Evolutionary conservation across 2,797 vertebrate genomes (phyloP), one percentile per base, ranked within the genome.

Genomic region (Simalia tracyae): DNA sequence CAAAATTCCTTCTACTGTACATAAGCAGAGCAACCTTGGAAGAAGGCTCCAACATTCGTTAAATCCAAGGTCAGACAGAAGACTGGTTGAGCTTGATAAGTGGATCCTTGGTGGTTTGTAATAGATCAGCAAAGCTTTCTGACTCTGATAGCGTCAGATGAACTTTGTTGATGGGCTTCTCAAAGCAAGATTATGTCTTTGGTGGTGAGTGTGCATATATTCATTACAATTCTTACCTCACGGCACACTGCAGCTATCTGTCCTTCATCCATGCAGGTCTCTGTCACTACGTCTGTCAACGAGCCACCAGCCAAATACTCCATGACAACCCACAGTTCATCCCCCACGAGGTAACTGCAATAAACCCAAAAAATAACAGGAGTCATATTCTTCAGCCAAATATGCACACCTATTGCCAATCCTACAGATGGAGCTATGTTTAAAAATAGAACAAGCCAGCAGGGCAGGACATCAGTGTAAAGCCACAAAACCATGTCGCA

Each of bases 241-340:
- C 99, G 98, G 96, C 99, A 99, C 94, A 99, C 99, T 0, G 99
- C 99, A 2, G 99, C 99, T 0, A 99, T 99, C 93, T 99, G 99
- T 22, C 98, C 99, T 97, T 99, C 99, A 1, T 99, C 99, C 99
- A 99, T 99, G 96, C 98, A 99, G 19, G 99, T 99, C 97, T 99
- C 99, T 0, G 99, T 99, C 93, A 99, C 99, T 0, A 99, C 99
- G 0, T 99, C 99, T 0, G 99, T 99, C 84, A 99, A 95, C 17
- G 99, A 99, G 1, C 99, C 99, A 95, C 99, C 99, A 0, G 99
- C 99, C 98, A 99, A 96, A 95, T 99, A 99, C 96, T 99, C 99
- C 99, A 99, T 99, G 95, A 99, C 99, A 91, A 99, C 99, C 99
- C 99, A 99, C 24, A 99, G 98, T 96, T 99, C 99, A 19, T 99